Evolutionary conservation across 2,113 vertebrate species (phyloP).

Genomic region (Cheirogaleus medius): DNA sequence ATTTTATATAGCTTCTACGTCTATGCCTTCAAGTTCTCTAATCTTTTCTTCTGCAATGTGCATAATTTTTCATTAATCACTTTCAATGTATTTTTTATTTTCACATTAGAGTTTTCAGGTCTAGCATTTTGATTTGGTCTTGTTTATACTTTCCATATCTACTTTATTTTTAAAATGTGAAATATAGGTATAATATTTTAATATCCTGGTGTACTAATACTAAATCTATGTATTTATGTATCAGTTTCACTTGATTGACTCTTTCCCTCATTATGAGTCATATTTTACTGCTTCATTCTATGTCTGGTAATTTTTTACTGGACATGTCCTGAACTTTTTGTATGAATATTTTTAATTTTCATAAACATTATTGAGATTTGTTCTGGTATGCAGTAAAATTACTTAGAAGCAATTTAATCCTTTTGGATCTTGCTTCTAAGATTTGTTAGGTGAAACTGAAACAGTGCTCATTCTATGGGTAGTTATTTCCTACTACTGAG

Average conservation of each 20-base stretch:
- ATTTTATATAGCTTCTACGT: background rate
- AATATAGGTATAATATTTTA: background rate
- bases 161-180: background rate
- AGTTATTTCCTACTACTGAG: background rate
- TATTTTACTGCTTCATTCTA: background rate
- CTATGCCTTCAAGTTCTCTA: background rate
- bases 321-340: background rate
- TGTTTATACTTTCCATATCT: background rate
- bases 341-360: background rate
- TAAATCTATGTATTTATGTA: background rate
- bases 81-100: background rate
- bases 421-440: background rate
- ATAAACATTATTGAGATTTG: background rate
- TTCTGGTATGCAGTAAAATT: background rate
- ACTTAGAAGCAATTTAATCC: background rate
- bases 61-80: background rate
- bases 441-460: background rate
- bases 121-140: background rate
- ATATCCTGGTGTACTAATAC: background rate
- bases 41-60: background rate
- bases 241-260: background rate
- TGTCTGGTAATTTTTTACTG: background rate
- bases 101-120: background rate
- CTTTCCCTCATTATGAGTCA: background rate
- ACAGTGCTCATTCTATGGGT: background rate